Evolutionary conservation across 2,888 invertebrate species (phyloP), one percentile per base, ranked within the genome.

Genomic region (Rhabditoides inermis): DNA sequence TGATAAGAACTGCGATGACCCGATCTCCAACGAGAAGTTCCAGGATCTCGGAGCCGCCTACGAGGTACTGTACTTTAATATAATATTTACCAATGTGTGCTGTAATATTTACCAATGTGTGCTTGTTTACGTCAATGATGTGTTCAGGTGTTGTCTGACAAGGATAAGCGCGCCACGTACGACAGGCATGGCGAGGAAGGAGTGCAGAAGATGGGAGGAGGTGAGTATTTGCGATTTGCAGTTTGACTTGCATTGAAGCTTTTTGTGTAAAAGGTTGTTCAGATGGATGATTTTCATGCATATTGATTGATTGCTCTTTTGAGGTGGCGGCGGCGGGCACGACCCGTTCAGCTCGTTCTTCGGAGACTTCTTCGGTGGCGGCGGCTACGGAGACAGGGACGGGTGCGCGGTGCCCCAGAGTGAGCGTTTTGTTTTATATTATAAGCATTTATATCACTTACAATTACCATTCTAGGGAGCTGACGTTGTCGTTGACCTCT

Each of bases 151-250:
- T 82, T 95, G 1, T 87, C 90, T 0, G 92, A 95, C 78, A 78
- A 85, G 0, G 91, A 94, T 49, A 94, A 94, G 77, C 83, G 95
- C 51, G 88, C 90, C 77, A 84, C 86, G 53, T 98, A 95, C 77
- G 94, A 98, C 78, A 84, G 86, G 65, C 90, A 90, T 78, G 98
- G 98, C 2, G 98, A 98, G 78, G 94, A 98, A 64, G 95, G 95
- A 70, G 80, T 95, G 30, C 88, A 90, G 74, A 90, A 90, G 77
- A 91, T 92, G 76, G 90, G 77, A 39, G 86, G 86, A 68, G 85
- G n/a, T n/a, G n/a, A n/a, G n/a, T n/a, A n/a, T n/a, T n/a, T n/a
- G n/a, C n/a, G n/a, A n/a, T n/a, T n/a, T n/a, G n/a, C n/a, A n/a
- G n/a, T n/a, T n/a, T n/a, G n/a, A n/a, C n/a, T n/a, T n/a, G n/a